Percentiles rank a stretch among this genome's conserved stretches.
These are phyloP conservation scores for Tiliqua scincoides DNA, from an alignment of 2,113 vertebrate species.

Conservation along the genomic window DNA sequence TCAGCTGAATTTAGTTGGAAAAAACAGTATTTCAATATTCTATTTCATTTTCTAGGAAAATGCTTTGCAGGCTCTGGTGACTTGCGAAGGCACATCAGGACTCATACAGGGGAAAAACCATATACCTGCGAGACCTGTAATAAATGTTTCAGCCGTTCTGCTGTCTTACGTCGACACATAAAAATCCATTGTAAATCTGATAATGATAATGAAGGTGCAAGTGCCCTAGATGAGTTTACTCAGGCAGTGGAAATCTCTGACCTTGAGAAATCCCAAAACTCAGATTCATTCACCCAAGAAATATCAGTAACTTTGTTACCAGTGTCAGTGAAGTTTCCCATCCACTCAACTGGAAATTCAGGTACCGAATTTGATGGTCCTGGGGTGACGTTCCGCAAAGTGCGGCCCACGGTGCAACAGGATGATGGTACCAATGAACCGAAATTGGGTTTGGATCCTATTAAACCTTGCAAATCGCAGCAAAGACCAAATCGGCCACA, in stretches of 20 bases:
- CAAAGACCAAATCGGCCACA: slow-evolving; percentile 36
- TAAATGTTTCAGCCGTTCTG: slow-evolving; percentile 92
- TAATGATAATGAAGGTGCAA: slow-evolving; percentile 14
- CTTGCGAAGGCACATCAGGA: slow-evolving; percentile 90
- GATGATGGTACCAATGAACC: slow-evolving; percentile 69
- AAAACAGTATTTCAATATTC: neutral
- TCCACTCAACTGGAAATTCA: neutral
- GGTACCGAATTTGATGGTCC: slow-evolving; percentile 40
- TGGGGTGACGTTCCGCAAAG: slow-evolving; percentile 73
- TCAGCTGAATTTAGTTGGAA: neutral
- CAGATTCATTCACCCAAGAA: slow-evolving; percentile 75
- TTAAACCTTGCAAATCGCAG: slow-evolving; percentile 74
- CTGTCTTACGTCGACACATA: slow-evolving; percentile 88
- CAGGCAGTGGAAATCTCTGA: slow-evolving; percentile 56
- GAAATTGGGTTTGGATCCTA: slow-evolving; percentile 70
- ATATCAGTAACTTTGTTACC: slow-evolving; percentile 60
- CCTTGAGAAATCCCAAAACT: slow-evolving; percentile 67
- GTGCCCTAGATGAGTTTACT: slow-evolving; percentile 23
- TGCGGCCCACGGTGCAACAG: slow-evolving; percentile 74
- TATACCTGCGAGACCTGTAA: slow-evolving; percentile 88
- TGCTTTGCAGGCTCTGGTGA: slow-evolving; percentile 93
- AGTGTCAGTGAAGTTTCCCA: slow-evolving; percentile 66
- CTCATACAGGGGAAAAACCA: slow-evolving; percentile 94
- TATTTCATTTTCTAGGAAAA: slow-evolving; percentile 79
- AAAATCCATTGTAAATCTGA: slow-evolving; percentile 80